Percentiles rank a stretch among this genome's conserved stretches.
phyloP scores from a whole-genome alignment of 2,113 vertebrate genomes.

The Pteruthius melanotis region DNA sequence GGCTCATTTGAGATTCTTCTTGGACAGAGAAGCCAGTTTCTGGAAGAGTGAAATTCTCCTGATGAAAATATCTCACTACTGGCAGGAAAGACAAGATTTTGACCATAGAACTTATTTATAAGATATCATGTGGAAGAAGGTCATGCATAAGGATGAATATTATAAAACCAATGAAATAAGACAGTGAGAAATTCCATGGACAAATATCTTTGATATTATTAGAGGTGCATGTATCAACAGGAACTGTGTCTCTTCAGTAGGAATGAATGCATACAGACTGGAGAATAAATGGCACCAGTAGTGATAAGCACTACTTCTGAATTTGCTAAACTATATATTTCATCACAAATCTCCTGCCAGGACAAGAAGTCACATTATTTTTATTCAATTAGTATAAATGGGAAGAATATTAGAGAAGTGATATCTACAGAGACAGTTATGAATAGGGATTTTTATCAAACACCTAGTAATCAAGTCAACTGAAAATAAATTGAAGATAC shows the following conservation, averaged over 20 bases:
- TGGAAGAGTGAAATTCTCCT: neutral
- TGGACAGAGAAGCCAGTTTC: neutral
- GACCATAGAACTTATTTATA: neutral
- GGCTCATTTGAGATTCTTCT: neutral
- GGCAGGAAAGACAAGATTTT: neutral
- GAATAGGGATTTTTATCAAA: neutral
- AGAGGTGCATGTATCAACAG: neutral
- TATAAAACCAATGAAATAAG: neutral
- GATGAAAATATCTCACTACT: neutral
- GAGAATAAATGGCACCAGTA: neutral
- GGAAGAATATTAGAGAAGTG: neutral
- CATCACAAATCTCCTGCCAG: neutral
- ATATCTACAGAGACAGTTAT: neutral
- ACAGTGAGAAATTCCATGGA: slow-evolving; percentile 17
- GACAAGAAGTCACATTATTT: slow-evolving; percentile 4
- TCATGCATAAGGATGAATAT: neutral
- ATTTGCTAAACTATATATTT: slow-evolving; percentile 17
- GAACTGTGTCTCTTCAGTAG: neutral
- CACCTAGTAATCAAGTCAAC: neutral
- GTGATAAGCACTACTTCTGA: neutral
- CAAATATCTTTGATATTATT: slow-evolving; percentile 3
- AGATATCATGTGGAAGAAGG: neutral
- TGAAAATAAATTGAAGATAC: neutral
- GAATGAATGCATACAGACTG: neutral
- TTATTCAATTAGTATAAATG: neutral